These are phyloP conservation scores for Sclerurus mexicanus DNA, from an alignment of 2,113 vertebrate genomes.

Conservation along the genomic window DNA sequence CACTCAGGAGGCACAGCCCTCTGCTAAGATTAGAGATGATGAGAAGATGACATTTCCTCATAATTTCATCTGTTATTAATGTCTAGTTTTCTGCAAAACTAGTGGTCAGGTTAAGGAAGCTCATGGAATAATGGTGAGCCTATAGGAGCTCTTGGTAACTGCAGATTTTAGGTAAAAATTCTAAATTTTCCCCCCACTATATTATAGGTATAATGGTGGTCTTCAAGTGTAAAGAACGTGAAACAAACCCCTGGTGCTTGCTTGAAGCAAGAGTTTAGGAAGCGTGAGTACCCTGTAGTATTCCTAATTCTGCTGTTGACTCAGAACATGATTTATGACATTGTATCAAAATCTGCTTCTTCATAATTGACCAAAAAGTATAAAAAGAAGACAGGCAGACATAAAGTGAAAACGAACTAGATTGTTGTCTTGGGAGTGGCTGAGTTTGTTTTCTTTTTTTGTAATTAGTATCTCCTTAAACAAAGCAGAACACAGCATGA, in stretches of 20 bases:
- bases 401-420: background rate
- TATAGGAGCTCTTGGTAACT: background rate
- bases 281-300: background rate
- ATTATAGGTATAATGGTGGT: background rate
- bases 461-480: background rate
- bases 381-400: background rate
- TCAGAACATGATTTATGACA: background rate
- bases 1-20: conserved; percentile 57
- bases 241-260: background rate
- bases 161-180: background rate
- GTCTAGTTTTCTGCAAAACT: background rate
- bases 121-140: background rate
- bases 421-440: background rate
- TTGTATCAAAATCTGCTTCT: background rate
- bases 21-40: conserved; percentile 57
- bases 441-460: background rate
- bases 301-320: background rate
- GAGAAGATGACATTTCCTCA: conserved; percentile 67
- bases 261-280: background rate
- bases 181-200: background rate
- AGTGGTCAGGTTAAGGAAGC: background rate
- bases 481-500: background rate
- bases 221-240: background rate
- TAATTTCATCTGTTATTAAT: background rate
- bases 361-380: background rate